A percentile compares a stretch with the other conserved stretches of the same genome.
Evolutionary conservation across 2,888 invertebrate genomes (phyloP).

Genomic region (Drosophila dives): DNA sequence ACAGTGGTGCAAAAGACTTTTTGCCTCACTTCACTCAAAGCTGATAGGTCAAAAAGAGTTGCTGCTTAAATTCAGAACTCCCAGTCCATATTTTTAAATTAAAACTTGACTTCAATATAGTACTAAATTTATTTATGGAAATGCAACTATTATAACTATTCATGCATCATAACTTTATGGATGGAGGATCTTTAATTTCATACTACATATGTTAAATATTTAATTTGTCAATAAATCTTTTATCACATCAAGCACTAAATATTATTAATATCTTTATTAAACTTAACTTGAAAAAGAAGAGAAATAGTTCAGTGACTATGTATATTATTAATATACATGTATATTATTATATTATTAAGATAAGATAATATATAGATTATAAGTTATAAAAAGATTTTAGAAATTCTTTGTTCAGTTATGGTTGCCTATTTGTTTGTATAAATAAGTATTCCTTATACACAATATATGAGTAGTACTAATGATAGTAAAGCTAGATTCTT

Average conservation of each 20-base stretch:
- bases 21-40: background rate
- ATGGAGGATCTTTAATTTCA: background rate
- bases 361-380: background rate
- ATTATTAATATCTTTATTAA: background rate
- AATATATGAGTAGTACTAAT: background rate
- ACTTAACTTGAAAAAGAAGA: no score
- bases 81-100: background rate
- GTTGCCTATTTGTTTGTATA: background rate
- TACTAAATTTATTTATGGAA: background rate
- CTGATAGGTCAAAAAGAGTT: background rate
- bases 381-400: background rate
- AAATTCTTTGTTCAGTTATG: background rate
- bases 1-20: conserved; percentile 31
- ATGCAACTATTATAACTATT: background rate
- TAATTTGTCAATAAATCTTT: background rate
- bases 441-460: background rate
- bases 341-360: no score
- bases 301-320: background rate
- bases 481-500: background rate
- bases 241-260: background rate
- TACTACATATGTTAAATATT: background rate
- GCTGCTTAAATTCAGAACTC: background rate
- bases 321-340: background rate
- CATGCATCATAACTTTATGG: background rate
- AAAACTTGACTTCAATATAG: background rate